Percentiles rank a stretch among this genome's conserved stretches.
Evolutionary conservation across 2,113 vertebrate genomes (phyloP).

Genomic region (Pipa parva): DNA sequence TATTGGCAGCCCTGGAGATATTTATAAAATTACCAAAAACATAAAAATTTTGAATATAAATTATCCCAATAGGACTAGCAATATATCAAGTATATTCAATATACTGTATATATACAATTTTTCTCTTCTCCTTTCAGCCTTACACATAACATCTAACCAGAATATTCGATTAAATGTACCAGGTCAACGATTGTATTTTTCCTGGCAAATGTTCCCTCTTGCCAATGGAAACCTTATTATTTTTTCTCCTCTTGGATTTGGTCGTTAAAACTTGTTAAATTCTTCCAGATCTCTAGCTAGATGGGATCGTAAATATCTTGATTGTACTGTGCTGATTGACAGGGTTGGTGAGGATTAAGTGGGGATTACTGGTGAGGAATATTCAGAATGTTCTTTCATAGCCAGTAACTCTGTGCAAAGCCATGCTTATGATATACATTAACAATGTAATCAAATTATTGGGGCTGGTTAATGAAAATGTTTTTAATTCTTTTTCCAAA

Average conservation of each 20-base stretch:
- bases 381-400: constrained; percentile 61
- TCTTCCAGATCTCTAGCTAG: constrained; percentile 62
- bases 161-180: constrained; percentile 59
- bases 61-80: too few species aligned
- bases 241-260: constrained; percentile 50
- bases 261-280: constrained; percentile 61
- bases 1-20: too few species aligned
- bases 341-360: constrained; percentile 60
- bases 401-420: constrained; percentile 57
- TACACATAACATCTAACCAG: constrained; percentile 50
- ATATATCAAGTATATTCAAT: too few species aligned
- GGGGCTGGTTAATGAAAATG: constrained; percentile 54
- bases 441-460: constrained; percentile 65
- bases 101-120: too few species aligned
- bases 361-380: constrained; percentile 59
- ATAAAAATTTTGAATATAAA: too few species aligned
- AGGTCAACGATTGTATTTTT: constrained; percentile 62
- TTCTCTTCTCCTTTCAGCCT: too few species aligned
- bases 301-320: constrained; percentile 64
- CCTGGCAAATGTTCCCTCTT: constrained; percentile 55
- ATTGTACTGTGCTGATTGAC: constrained; percentile 66
- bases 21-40: too few species aligned
- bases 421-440: constrained; percentile 58
- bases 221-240: constrained; percentile 53
- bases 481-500: constrained; percentile 56